Percentiles rank a stretch among this genome's conserved stretches.
These are phyloP conservation scores for Plebejus anna DNA, from an alignment of 2,888 invertebrate genomes.

Conservation along the genomic window DNA sequence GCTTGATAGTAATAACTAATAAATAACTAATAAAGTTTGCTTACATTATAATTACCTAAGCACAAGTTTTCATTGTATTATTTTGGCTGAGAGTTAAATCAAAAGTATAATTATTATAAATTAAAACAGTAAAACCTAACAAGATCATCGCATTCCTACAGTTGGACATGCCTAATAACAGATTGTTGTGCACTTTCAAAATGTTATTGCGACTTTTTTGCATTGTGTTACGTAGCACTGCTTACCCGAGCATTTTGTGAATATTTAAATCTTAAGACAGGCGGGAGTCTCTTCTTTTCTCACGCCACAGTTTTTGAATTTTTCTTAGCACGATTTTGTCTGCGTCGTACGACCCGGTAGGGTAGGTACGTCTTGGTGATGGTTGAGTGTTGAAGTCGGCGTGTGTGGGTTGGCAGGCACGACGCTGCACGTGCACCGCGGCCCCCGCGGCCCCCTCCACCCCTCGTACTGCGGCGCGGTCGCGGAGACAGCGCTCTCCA, in stretches of 20 bases:
- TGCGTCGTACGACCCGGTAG: background rate
- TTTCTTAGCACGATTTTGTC: conserved; percentile 13
- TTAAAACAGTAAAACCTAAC: background rate
- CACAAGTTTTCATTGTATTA: background rate
- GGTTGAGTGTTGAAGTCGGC: conserved; percentile 63
- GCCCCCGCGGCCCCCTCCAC: conserved; percentile 74
- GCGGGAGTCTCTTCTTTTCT: background rate
- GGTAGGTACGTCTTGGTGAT: conserved; percentile 30
- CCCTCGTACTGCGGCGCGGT: conserved; percentile 90
- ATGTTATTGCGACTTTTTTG: background rate
- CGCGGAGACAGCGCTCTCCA: conserved; percentile 88
- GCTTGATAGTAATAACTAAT: background rate
- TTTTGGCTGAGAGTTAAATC: background rate
- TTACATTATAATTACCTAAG: background rate
- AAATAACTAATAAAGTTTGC: background rate
- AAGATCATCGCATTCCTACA: background rate
- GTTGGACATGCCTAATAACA: background rate
- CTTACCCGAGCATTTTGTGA: conserved; percentile 3
- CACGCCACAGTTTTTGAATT: conserved; percentile 1
- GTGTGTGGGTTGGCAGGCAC: conserved; percentile 75
- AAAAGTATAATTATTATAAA: background rate
- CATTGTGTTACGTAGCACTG: conserved; percentile 1
- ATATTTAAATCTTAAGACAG: background rate
- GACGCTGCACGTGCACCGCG: conserved; percentile 67
- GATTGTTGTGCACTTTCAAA: background rate